Evolutionary conservation across 2,888 invertebrate species (phyloP).

Genomic region (Mactromeris polynyma): DNA sequence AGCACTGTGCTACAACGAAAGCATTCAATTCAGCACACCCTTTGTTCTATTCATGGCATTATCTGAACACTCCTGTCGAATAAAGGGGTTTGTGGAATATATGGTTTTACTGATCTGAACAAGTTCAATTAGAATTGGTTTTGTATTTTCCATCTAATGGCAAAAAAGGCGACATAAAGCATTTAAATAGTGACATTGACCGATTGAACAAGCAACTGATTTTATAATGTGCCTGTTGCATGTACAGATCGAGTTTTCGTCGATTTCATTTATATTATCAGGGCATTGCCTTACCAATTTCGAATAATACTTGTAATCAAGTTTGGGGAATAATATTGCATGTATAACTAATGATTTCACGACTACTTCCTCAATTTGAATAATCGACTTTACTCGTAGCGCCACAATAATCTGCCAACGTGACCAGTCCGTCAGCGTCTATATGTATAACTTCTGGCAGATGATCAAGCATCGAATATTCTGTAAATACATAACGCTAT

Average conservation of each 20-base stretch:
- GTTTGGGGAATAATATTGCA: neutral
- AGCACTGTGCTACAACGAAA: too few relatives aligned
- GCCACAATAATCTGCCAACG: neutral
- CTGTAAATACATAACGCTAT: neutral
- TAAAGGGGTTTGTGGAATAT: too few relatives aligned
- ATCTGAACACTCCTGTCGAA: too few relatives aligned
- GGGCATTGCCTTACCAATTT: neutral
- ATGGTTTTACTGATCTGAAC: too few relatives aligned
- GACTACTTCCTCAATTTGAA: neutral
- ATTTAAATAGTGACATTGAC: too few relatives aligned
- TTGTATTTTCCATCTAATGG: too few relatives aligned
- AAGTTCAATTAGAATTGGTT: too few relatives aligned
- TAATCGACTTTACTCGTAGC: neutral
- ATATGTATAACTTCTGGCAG: neutral
- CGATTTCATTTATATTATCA: neutral
- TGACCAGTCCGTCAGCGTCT: neutral
- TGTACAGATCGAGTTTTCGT: neutral
- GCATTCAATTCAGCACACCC: too few relatives aligned
- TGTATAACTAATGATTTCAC: conserved; percentile 10
- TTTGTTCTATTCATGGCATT: too few relatives aligned
- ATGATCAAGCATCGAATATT: neutral
- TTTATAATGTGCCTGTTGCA: neutral
- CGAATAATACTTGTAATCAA: neutral
- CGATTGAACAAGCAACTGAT: neutral
- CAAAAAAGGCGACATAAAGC: too few relatives aligned